Percentiles rank a stretch among this genome's conserved stretches.
Evolutionary conservation across 2,888 invertebrate species (phyloP).

Genomic region (Cremastinae sp.): DNA sequence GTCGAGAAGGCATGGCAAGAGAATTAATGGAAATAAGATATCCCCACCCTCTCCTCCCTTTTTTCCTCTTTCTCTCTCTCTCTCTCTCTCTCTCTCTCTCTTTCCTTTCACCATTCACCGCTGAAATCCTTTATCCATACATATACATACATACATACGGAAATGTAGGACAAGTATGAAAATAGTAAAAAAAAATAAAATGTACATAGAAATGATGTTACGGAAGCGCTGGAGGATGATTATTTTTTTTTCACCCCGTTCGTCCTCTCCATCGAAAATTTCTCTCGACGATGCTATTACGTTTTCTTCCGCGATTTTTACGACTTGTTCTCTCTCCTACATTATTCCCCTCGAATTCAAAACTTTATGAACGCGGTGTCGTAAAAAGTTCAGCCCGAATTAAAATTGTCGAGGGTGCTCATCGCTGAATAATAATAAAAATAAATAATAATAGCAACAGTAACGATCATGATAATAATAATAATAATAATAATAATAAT

Average conservation of each 20-base stretch:
- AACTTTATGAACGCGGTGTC: constrained; percentile 31
- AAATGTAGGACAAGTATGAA: background rate
- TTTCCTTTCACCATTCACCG: too few species aligned
- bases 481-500: too few species aligned
- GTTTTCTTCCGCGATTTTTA: constrained; percentile 61
- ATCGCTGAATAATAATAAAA: background rate
- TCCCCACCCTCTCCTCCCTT: constrained; percentile 16
- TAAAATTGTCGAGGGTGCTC: background rate
- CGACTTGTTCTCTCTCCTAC: constrained; percentile 55
- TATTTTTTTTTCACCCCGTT: constrained; percentile 14
- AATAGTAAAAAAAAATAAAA: too few species aligned
- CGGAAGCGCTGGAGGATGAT: background rate
- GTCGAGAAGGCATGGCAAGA: constrained; percentile 43
- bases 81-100: background rate
- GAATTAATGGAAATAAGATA: constrained; percentile 55
- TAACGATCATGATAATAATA: too few species aligned
- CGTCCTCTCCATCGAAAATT: constrained; percentile 10
- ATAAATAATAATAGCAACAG: too few species aligned
- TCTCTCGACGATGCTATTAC: background rate
- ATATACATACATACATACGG: background rate
- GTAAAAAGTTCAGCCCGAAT: constrained; percentile 22
- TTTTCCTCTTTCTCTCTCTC: constrained; percentile 5
- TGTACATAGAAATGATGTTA: too few species aligned
- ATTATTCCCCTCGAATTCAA: background rate
- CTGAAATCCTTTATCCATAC: background rate